Conservation (phyloP, 2,888 invertebrate species). For the Tenthredo livida region DNA sequence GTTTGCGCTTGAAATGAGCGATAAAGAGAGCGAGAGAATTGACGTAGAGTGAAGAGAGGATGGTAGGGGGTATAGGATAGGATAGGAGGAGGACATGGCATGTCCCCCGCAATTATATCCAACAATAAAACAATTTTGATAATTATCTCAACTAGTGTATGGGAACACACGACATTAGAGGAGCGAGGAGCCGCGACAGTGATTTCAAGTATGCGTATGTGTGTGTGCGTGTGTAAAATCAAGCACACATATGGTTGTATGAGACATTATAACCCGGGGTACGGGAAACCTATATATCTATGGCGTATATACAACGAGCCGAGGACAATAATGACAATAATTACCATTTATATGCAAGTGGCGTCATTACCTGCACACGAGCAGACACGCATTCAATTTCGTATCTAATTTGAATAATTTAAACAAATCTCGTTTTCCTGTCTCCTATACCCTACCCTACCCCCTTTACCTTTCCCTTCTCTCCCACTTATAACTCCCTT, state of each 20-base stretch:
- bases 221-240: background rate
- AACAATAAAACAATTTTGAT: conserved; percentile 78
- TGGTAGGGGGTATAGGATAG: conserved; percentile 6
- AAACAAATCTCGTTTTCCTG: conserved; percentile 78
- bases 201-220: background rate
- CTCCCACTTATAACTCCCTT: background rate
- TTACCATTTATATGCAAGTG: conserved; percentile 78
- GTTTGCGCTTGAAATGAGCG: conserved; percentile 3
- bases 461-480: background rate
- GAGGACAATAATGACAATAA: conserved; percentile 77
- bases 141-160: conserved; percentile 77
- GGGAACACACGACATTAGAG: conserved; percentile 75
- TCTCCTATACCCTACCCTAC: background rate
- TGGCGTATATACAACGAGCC: conserved; percentile 68
- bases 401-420: conserved; percentile 78
- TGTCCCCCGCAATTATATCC: conserved; percentile 76
- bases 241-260: background rate
- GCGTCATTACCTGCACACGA: conserved; percentile 78
- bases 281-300: conserved; percentile 20
- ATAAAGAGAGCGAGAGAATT: conserved; percentile 20
- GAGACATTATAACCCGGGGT: conserved; percentile 1
- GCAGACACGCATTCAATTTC: conserved; percentile 77
- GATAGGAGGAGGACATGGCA: conserved; percentile 69
- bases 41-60: background rate
- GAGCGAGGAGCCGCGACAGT: conserved; percentile 50